Percentiles rank a stretch among this genome's conserved stretches.
Conservation (phyloP, 2,888 invertebrate genomes). For the Cosmorhoe ocellata region DNA sequence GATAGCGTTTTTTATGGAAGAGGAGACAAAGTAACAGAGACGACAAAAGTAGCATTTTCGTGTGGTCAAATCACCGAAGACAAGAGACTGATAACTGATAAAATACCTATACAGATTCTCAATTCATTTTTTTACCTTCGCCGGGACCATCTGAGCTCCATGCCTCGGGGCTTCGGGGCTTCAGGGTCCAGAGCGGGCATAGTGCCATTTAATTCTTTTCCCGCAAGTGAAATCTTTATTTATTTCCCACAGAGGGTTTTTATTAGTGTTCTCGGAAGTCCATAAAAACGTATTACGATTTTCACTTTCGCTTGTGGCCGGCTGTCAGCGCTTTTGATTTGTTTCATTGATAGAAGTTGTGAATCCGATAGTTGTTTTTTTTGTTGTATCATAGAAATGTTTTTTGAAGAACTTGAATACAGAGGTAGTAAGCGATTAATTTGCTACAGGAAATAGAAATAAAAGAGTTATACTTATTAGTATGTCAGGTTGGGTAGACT, state of each 20-base stretch:
- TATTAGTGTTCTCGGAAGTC: slow-evolving; percentile 15
- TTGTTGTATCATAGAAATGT: not conserved
- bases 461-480: no score
- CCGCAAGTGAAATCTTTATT: slow-evolving; percentile 34
- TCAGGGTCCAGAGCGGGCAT: slow-evolving; percentile 4
- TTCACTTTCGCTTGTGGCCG: slow-evolving; percentile 25
- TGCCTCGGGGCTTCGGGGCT: slow-evolving; percentile 25
- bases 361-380: not conserved
- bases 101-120: no score
- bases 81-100: no score
- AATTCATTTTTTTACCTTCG: slow-evolving; percentile 30
- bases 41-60: slow-evolving; percentile 17
- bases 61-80: no score
- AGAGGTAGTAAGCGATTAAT: no score
- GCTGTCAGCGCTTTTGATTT: slow-evolving; percentile 3
- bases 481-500: no score
- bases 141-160: slow-evolving; percentile 26
- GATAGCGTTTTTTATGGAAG: no score
- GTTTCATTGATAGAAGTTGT: not conserved
- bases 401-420: no score
- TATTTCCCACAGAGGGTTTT: slow-evolving; percentile 27
- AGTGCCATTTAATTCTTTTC: slow-evolving; percentile 26
- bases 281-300: slow-evolving; percentile 22
- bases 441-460: no score
- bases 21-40: not conserved